Base-by-base conservation (phyloP, 2,113 vertebrate genomes). In the Chaetodon auriga region DNA sequence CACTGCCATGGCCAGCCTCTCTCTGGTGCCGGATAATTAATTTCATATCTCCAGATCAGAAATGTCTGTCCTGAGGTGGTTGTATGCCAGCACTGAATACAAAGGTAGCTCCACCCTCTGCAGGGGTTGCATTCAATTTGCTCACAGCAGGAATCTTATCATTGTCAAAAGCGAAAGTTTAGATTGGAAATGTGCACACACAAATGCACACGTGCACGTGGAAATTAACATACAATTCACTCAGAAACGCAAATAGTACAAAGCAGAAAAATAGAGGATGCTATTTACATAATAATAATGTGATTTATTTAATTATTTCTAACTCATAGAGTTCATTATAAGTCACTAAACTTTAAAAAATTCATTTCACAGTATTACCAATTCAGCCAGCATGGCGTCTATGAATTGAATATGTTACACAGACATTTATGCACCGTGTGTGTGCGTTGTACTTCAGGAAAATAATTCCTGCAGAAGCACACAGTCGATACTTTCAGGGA, bases 41-140 rank as follows among this genome's bases (percentile, higher is more conserved):
- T 95, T 95, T 86, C 87, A 91, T 94, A 94, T 94, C 86, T 93
- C 60, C 80, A 88, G 88, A 94, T 94, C 92, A 91, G 80, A 93
- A 94, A 88, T 87, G 84, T 76, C 87, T 88, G 79, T 92, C 88
- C 93, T 89, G 76, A 84, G 89, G 91, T 92, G 81, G 78, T 86
- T 78, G 80, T 86, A 74, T 49, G 60, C 72, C 68, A 58, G 53
- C 51, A 25, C 75, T 82, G 86, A 76, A 87, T 88, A 82, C 75
- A 88, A 88, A 87, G 74, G 70, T 85, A 86, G 80, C 83, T 73
- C 90, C 87, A 48, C 89, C 84, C 84, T 83, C 89, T 86, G 84
- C 83, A 84, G 71, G 80, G 78, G 60, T 87, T 80, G 89, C 82
- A 92, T 95, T 93, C 79, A 90, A 90, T 94, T 95, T 93, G 87